phyloP scores from a whole-genome alignment of 2,113 vertebrate species.

The Malurus elegans region DNA sequence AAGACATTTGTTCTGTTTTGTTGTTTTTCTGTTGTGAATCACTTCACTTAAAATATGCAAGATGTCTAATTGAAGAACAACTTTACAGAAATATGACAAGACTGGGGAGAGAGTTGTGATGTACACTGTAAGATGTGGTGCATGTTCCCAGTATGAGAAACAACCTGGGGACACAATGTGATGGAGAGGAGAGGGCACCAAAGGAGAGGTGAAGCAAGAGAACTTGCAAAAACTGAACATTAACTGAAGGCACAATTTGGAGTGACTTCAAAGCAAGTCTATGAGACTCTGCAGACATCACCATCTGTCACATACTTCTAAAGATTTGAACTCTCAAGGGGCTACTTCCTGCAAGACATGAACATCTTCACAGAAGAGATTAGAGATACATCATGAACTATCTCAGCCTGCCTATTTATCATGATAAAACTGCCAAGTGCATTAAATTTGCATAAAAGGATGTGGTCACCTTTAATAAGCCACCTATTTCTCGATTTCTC shows the following conservation, averaged over 20 bases:
- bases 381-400: slow-evolving; percentile 44
- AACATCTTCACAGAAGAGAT: slow-evolving; percentile 44
- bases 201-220: background rate
- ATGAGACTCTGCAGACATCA: background rate
- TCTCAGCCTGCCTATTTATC: slow-evolving; percentile 40
- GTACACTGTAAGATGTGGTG: background rate
- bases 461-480: slow-evolving; percentile 36
- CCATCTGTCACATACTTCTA: slow-evolving; percentile 37
- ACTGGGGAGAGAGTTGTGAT: background rate
- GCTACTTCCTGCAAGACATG: slow-evolving; percentile 37
- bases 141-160: background rate
- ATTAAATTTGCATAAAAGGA: slow-evolving; percentile 59
- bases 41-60: slow-evolving; percentile 26
- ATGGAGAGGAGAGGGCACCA: background rate
- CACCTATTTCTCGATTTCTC: slow-evolving; percentile 31
- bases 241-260: background rate
- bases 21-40: slow-evolving; percentile 21
- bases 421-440: slow-evolving; percentile 44
- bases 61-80: slow-evolving; percentile 1
- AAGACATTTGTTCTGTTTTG: background rate
- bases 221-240: background rate
- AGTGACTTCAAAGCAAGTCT: slow-evolving; percentile 41
- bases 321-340: slow-evolving; percentile 12
- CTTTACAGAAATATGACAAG: background rate
- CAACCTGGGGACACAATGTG: background rate